A percentile compares a stretch with the other conserved stretches of the same genome.
These are phyloP conservation scores for Sinocyclocheilus maitianheensis DNA, from an alignment of 2,113 vertebrate genomes.

Conservation along the genomic window DNA sequence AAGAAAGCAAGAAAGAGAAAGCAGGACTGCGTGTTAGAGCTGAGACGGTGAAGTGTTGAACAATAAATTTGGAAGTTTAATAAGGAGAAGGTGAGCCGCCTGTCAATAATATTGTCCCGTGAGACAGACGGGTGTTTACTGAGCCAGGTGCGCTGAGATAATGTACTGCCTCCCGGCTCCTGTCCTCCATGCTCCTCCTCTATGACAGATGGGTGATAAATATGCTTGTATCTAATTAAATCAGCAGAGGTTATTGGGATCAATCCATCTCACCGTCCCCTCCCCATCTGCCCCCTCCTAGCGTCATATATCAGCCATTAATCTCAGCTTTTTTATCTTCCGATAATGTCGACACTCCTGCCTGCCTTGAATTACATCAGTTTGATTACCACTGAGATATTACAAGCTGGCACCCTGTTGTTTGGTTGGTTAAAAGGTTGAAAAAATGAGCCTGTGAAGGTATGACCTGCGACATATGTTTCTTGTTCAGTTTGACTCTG, in stretches of 20 bases:
- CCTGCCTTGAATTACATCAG: constrained; percentile 24
- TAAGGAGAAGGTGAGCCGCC: constrained; percentile 10
- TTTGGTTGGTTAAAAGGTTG: constrained; percentile 19
- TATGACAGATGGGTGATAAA: constrained; percentile 36
- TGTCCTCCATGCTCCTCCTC: background rate
- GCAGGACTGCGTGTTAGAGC: background rate
- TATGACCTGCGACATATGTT: constrained; percentile 13
- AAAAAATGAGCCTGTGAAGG: background rate
- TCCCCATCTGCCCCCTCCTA: background rate
- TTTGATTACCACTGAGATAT: constrained; percentile 13
- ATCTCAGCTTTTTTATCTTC: constrained; percentile 32
- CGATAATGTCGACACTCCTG: background rate
- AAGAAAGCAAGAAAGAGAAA: background rate
- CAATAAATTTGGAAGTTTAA: constrained; percentile 17
- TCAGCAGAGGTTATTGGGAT: constrained; percentile 39
- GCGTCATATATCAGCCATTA: constrained; percentile 15
- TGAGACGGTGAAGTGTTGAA: constrained; percentile 15
- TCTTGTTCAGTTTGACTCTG: background rate
- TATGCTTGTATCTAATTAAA: constrained; percentile 46
- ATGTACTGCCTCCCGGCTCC: background rate
- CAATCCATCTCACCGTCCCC: constrained; percentile 28
- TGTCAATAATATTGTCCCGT: constrained; percentile 12
- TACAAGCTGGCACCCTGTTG: background rate
- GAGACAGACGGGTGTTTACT: constrained; percentile 9
- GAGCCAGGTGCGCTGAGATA: constrained; percentile 5